Conservation (phyloP, 2,888 invertebrate genomes). For the Diogma glabrata region DNA sequence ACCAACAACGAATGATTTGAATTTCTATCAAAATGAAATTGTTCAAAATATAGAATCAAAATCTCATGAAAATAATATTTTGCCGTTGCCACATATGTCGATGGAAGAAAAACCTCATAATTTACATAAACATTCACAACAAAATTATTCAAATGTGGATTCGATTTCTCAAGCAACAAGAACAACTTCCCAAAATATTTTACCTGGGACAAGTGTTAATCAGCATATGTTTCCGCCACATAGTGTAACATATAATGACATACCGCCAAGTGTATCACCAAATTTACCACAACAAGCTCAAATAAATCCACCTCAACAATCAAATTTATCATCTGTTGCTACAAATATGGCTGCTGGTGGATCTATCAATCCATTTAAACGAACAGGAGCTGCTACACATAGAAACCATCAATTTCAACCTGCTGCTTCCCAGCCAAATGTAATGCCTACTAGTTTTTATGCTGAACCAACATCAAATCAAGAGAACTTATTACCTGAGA, state of each 20-base stretch:
- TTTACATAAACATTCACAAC: conserved; percentile 2
- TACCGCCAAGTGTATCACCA: neutral
- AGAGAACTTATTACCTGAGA: conserved; percentile 51
- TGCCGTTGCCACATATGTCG: conserved; percentile 4
- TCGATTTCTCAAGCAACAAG: neutral
- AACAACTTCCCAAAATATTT: conserved; percentile 14
- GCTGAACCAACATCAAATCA: conserved; percentile 38
- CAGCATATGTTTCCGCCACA: conserved; percentile 5
- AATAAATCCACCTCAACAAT: conserved; percentile 14
- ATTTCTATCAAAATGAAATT: conserved; percentile 4
- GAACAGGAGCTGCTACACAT: conserved; percentile 27
- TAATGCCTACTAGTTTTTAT: conserved; percentile 19
- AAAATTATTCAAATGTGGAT: conserved; percentile 5
- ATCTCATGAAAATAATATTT: neutral
- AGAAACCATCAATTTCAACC: conserved; percentile 36
- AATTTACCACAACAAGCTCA: neutral
- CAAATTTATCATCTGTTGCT: conserved; percentile 15
- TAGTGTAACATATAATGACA: neutral
- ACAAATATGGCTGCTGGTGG: conserved; percentile 1
- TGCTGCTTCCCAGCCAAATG: conserved; percentile 27
- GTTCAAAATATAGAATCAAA: neutral
- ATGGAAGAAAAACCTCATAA: no score
- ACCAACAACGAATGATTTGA: neutral
- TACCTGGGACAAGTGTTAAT: conserved; percentile 14
- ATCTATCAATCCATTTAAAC: conserved; percentile 31